These are phyloP conservation scores for Trachelus iudaicus DNA, from an alignment of 2,888 invertebrate species.

Conservation along the genomic window DNA sequence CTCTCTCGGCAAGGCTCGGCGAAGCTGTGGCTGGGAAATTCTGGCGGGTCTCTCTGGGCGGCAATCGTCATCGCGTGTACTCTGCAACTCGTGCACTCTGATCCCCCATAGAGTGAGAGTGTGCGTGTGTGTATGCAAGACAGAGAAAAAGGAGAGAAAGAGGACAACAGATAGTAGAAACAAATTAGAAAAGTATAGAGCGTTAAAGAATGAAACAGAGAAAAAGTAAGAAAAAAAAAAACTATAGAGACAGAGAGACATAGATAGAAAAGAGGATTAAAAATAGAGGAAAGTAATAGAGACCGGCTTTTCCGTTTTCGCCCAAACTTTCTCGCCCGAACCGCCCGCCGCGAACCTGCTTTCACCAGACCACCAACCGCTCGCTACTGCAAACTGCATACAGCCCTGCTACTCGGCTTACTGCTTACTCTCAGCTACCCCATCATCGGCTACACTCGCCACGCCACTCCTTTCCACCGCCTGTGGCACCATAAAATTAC, in stretches of 20 bases:
- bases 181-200: neutral
- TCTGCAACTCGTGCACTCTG: slow-evolving; percentile 35
- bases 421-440: slow-evolving; percentile 57
- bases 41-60: slow-evolving; percentile 13
- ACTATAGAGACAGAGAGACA: neutral
- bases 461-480: slow-evolving; percentile 65
- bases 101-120: slow-evolving; percentile 34
- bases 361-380: slow-evolving; percentile 56
- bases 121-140: neutral
- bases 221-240: neutral
- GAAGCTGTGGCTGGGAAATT: slow-evolving; percentile 17
- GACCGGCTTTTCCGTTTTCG: slow-evolving; percentile 11
- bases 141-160: neutral
- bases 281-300: neutral
- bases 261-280: neutral
- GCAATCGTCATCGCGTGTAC: slow-evolving; percentile 11
- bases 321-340: slow-evolving; percentile 24
- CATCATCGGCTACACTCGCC: slow-evolving; percentile 64
- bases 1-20: slow-evolving; percentile 14
- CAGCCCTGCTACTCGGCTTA: slow-evolving; percentile 63
- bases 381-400: slow-evolving; percentile 62
- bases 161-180: neutral
- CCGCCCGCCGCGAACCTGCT: slow-evolving; percentile 34
- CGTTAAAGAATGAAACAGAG: neutral
- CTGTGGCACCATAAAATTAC: slow-evolving; percentile 67